Evolutionary conservation across 2,797 vertebrate genomes (phyloP).

Genomic region (Diglossa cyanea): DNA sequence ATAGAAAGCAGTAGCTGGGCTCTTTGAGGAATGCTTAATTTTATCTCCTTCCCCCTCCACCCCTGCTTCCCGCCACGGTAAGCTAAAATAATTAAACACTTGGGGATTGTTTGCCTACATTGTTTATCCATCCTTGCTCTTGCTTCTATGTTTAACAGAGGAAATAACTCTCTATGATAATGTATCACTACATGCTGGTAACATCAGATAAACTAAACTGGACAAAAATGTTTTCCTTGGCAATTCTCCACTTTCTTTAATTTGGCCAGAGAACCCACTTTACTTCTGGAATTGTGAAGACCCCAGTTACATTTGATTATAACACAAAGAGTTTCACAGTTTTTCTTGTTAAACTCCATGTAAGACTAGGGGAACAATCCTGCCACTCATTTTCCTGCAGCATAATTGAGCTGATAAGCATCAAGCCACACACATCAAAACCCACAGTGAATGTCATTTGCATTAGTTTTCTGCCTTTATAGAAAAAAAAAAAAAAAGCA

Average conservation of each 20-base stretch:
- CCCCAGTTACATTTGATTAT: background rate
- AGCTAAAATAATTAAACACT: constrained; percentile 16
- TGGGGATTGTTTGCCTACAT: background rate
- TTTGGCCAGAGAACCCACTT: background rate
- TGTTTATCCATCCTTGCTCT: constrained; percentile 26
- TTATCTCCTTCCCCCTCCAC: background rate
- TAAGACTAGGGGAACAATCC: background rate
- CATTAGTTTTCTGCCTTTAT: background rate
- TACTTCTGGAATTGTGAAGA: background rate
- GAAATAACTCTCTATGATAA: constrained; percentile 42
- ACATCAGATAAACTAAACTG: constrained; percentile 62
- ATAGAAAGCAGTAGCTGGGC: background rate
- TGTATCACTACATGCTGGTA: constrained; percentile 46
- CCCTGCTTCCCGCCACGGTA: background rate
- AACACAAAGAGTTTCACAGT: background rate
- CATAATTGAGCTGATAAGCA: background rate
- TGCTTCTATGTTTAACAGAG: constrained; percentile 50
- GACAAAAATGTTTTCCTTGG: constrained; percentile 63
- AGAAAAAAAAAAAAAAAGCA: background rate
- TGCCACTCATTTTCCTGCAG: background rate
- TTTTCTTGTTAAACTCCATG: constrained; percentile 21
- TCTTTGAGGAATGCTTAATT: background rate
- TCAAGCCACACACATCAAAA: background rate
- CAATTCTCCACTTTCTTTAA: constrained; percentile 46
- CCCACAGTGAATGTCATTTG: background rate